Percentiles rank a stretch among this genome's conserved stretches.
Evolutionary conservation across 2,888 invertebrate genomes (phyloP).

Genomic region (Incurvaria masculella): DNA sequence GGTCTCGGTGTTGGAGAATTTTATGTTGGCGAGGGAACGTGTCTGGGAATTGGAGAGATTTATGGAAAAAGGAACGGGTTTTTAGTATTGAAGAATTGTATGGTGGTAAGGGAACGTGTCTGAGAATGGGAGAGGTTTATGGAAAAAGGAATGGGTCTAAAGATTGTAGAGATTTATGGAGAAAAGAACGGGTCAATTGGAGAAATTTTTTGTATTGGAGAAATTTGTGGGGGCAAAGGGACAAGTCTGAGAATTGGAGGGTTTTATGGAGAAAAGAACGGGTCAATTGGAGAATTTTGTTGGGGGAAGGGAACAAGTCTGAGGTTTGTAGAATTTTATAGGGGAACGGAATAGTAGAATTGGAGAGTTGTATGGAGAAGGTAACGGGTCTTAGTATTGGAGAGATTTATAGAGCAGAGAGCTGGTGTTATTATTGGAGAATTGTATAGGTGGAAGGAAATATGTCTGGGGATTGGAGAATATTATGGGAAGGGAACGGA

Average conservation of each 20-base stretch:
- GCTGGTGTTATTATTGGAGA: too few relatives aligned
- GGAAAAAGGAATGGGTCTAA: conserved; percentile 1
- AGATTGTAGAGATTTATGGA: not conserved
- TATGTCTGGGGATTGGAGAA: too few relatives aligned
- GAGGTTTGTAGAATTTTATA: too few relatives aligned
- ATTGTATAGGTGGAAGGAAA: too few relatives aligned
- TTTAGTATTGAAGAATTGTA: conserved; percentile 6
- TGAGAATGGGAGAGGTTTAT: conserved; percentile 2
- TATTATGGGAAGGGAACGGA: too few relatives aligned
- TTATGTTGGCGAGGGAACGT: conserved; percentile 1
- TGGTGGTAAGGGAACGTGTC: conserved; percentile 1
- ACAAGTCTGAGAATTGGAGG: conserved; percentile 1
- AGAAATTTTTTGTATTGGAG: conserved; percentile 8
- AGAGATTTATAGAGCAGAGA: not conserved
- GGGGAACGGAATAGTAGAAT: too few relatives aligned
- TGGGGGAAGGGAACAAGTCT: too few relatives aligned
- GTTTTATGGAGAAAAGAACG: too few relatives aligned
- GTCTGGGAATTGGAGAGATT: not conserved
- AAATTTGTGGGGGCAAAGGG: conserved; percentile 3
- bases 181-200: too few relatives aligned
- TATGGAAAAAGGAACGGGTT: conserved; percentile 1
- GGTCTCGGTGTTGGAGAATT: conserved; percentile 7
- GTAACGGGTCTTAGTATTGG: not conserved
- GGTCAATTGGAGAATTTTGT: too few relatives aligned
- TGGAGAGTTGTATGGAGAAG: too few relatives aligned